These are phyloP conservation scores for Hemistola chrysoprasaria DNA, from an alignment of 2,888 invertebrate genomes.

Conservation along the genomic window DNA sequence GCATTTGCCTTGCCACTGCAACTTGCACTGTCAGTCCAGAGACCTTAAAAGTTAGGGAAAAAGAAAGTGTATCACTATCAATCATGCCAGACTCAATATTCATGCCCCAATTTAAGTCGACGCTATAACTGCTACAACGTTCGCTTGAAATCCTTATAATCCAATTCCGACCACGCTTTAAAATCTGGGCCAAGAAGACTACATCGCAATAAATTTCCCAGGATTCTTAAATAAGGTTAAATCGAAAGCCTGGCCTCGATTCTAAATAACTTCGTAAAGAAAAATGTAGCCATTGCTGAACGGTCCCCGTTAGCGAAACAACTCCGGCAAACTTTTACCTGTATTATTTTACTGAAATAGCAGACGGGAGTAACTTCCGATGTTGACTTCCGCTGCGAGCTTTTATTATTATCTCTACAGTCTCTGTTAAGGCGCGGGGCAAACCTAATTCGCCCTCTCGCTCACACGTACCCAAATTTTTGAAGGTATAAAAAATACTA, in stretches of 20 bases:
- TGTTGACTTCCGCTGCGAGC: conserved; percentile 1
- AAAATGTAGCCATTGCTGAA: conserved; percentile 15
- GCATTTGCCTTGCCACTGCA: too few species aligned
- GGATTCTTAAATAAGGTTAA: conserved; percentile 19
- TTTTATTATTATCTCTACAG: too few species aligned
- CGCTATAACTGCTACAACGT: too few species aligned
- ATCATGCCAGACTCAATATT: neutral
- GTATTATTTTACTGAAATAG: conserved; percentile 13
- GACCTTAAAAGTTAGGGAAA: too few species aligned
- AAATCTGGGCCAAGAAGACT: conserved; percentile 18
- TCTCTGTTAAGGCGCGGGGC: too few species aligned
- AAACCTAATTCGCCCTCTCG: too few species aligned
- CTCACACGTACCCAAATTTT: too few species aligned
- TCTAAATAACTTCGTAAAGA: conserved; percentile 18
- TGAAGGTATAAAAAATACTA: too few species aligned
- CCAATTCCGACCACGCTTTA: conserved; percentile 6
- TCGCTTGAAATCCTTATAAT: conserved; percentile 5
- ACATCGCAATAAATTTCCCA: conserved; percentile 11
- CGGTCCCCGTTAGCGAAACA: conserved; percentile 11
- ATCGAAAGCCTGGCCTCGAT: conserved; percentile 20
- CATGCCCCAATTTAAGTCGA: conserved; percentile 1
- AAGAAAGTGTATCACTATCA: conserved; percentile 11
- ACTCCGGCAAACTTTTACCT: conserved; percentile 19
- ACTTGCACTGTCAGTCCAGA: too few species aligned
- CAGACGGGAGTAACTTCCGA: conserved; percentile 2